Evolutionary conservation across 1,140 invertebrate genomes (phyloP).

Genomic region (Drosophila funebris): DNA sequence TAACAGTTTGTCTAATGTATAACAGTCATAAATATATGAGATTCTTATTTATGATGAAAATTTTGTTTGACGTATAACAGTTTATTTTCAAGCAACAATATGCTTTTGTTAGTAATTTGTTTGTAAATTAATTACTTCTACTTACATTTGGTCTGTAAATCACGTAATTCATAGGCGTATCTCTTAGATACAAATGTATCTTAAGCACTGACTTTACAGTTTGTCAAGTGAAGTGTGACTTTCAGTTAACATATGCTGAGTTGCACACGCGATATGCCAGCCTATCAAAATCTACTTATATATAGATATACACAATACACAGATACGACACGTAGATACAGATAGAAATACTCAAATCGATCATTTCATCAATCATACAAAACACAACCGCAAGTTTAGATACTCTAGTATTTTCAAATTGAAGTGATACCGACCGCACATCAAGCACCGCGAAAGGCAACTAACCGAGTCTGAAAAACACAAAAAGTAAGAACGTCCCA

Average conservation of each 20-base stretch:
- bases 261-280: slow-evolving; percentile 39
- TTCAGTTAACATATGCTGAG: slow-evolving; percentile 27
- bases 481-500: slow-evolving; percentile 11
- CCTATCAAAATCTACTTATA: slow-evolving; percentile 18
- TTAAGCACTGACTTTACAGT: neutral
- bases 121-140: neutral
- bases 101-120: too few relatives aligned
- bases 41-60: too few relatives aligned
- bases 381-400: slow-evolving; percentile 1
- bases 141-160: slow-evolving; percentile 8
- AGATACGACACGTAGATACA: slow-evolving; percentile 13
- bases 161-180: neutral
- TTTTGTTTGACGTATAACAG: neutral
- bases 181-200: slow-evolving; percentile 32
- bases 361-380: slow-evolving; percentile 18
- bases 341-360: slow-evolving; percentile 28
- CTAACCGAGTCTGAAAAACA: slow-evolving; percentile 52
- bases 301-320: slow-evolving; percentile 9
- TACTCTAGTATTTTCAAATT: neutral
- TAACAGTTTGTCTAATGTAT: neutral
- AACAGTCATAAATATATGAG: too few relatives aligned
- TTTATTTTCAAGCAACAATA: neutral
- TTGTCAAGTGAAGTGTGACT: neutral
- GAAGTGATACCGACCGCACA: slow-evolving; percentile 65
- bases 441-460: slow-evolving; percentile 53